A percentile compares a stretch with the other conserved stretches of the same genome.
These are phyloP conservation scores for Morone chrysops DNA, from an alignment of 2,113 vertebrate genomes.

Conservation along the genomic window DNA sequence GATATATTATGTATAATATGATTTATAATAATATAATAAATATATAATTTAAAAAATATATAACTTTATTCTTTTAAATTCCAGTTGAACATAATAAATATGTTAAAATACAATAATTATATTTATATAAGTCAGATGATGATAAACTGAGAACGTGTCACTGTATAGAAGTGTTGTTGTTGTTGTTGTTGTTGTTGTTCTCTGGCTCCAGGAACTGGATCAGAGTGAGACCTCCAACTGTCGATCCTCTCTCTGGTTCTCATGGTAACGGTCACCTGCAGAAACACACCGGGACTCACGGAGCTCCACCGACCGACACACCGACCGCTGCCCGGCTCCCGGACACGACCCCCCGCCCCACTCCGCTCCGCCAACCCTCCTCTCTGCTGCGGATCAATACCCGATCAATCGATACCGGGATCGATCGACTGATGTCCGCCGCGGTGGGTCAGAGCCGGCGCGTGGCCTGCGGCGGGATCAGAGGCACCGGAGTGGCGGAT, in stretches of 20 bases:
- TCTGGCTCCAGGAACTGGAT: no score
- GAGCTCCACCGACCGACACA: constrained; percentile 52
- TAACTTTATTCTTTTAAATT: no score
- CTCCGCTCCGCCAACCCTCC: neutral
- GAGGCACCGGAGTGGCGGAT: constrained; percentile 16
- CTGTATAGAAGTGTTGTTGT: no score
- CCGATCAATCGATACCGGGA: constrained; percentile 40
- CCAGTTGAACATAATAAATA: no score
- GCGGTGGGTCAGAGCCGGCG: constrained; percentile 39
- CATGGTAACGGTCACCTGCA: constrained; percentile 82
- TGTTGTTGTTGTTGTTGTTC: no score
- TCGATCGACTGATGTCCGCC: constrained; percentile 32
- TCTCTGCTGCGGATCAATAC: neutral
- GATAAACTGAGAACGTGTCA: no score
- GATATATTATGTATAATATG: no score
- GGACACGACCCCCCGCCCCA: neutral
- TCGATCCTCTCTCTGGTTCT: constrained; percentile 37
- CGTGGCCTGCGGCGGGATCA: constrained; percentile 59
- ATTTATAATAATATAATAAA: no score
- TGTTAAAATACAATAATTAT: no score
- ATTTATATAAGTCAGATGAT: no score
- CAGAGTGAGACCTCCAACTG: constrained; percentile 47
- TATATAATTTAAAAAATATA: no score
- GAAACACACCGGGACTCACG: constrained; percentile 61
- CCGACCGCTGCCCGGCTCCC: neutral